These are phyloP conservation scores for Calliphora vicina DNA, from an alignment of 1,140 invertebrate genomes.

Conservation along the genomic window DNA sequence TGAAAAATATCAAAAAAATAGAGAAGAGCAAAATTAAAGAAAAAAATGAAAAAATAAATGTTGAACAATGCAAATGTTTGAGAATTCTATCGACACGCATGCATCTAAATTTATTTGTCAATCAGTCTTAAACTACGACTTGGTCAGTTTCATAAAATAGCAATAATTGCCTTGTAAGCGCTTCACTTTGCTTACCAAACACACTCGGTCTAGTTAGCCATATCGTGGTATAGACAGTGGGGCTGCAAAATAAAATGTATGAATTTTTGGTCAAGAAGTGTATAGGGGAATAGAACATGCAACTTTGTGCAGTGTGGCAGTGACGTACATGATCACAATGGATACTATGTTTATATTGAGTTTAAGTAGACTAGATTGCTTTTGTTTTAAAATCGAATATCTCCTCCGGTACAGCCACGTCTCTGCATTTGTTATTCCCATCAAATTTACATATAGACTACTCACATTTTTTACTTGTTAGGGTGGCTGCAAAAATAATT, in stretches of 20 bases:
- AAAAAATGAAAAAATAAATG: not conserved
- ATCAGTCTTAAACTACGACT: slow-evolving; percentile 35
- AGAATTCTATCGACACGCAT: slow-evolving; percentile 35
- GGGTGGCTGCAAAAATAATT: no score
- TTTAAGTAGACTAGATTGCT: no score
- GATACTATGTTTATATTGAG: no score
- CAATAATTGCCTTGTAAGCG: slow-evolving; percentile 34
- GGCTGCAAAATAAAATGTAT: not conserved
- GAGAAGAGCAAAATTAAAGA: not conserved
- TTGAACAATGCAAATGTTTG: slow-evolving; percentile 24
- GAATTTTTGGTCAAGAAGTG: not conserved
- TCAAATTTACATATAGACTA: no score
- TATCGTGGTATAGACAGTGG: not conserved
- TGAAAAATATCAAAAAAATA: not conserved
- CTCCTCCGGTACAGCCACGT: no score
- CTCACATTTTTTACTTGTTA: no score
- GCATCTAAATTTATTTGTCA: slow-evolving; percentile 35
- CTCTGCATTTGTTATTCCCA: no score
- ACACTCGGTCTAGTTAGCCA: not conserved
- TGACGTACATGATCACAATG: no score
- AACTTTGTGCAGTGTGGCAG: not conserved
- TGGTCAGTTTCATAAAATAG: slow-evolving; percentile 34
- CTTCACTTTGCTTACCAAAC: slow-evolving; percentile 6
- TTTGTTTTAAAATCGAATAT: no score
- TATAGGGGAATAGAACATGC: not conserved